Conservation (phyloP, 2,797 vertebrate genomes). For the Clamator glandarius region DNA sequence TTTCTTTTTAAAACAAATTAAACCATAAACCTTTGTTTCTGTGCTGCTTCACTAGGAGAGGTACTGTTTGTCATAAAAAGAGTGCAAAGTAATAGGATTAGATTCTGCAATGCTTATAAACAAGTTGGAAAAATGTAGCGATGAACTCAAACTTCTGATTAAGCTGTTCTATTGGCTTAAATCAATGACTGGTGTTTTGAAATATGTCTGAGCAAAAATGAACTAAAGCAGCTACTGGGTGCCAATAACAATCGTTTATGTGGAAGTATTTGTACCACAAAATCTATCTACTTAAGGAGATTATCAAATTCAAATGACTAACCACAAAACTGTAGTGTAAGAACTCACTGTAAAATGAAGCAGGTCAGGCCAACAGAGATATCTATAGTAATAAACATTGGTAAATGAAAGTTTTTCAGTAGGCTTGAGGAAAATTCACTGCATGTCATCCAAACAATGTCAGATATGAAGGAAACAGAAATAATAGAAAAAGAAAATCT, state of each 20-base stretch:
- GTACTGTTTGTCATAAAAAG: slow-evolving; percentile 14
- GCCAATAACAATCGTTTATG: neutral
- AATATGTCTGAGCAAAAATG: neutral
- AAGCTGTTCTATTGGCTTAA: neutral
- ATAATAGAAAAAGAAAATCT: neutral
- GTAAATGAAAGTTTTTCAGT: neutral
- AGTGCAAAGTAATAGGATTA: slow-evolving; percentile 41
- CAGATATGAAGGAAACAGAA: neutral
- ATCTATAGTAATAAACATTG: neutral
- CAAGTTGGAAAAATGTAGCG: slow-evolving; percentile 21
- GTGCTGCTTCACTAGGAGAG: neutral
- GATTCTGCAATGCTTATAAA: slow-evolving; percentile 35
- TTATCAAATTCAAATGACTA: neutral
- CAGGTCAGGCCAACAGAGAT: neutral
- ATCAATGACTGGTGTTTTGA: slow-evolving; percentile 6
- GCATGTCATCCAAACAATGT: neutral
- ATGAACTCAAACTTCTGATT: slow-evolving; percentile 22
- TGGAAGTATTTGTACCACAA: neutral
- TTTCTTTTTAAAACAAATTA: slow-evolving; percentile 56
- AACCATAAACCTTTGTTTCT: slow-evolving; percentile 38
- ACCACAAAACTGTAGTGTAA: neutral
- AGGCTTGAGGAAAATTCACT: neutral
- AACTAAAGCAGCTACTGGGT: neutral
- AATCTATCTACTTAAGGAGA: neutral
- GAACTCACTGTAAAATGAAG: neutral